Conservation (phyloP, 2,888 invertebrate species). For the Vanessa cardui region DNA sequence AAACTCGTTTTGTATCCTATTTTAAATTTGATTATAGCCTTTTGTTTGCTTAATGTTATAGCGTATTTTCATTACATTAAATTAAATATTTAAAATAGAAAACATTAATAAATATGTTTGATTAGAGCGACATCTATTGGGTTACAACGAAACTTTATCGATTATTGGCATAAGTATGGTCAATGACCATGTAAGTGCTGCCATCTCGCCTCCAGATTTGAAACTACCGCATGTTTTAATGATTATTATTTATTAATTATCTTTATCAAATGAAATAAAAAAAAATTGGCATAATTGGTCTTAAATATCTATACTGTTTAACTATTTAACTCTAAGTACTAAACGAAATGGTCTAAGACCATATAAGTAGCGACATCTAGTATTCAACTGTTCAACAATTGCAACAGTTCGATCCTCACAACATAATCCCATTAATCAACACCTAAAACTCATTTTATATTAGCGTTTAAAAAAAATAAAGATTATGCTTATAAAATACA, state of each 20-base stretch:
- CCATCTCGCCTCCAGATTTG: constrained; percentile 31
- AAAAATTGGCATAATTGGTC: neutral
- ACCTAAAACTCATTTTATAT: too few species aligned
- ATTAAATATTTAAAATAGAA: too few species aligned
- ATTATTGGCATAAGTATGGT: constrained; percentile 34
- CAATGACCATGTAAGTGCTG: constrained; percentile 38
- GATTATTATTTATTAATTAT: neutral
- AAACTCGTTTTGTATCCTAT: too few species aligned
- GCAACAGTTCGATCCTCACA: constrained; percentile 40
- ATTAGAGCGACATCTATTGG: constrained; percentile 37
- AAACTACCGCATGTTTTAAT: constrained; percentile 8
- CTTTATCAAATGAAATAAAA: neutral
- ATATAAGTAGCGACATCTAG: constrained; percentile 53
- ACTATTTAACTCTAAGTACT: neutral
- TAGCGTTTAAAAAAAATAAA: constrained; percentile 1
- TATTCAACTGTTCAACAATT: constrained; percentile 41
- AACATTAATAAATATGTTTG: neutral
- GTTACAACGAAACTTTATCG: constrained; percentile 14
- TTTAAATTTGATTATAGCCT: too few species aligned
- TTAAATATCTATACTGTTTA: neutral
- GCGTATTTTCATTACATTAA: too few species aligned
- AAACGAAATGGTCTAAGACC: constrained; percentile 45
- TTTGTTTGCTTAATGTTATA: too few species aligned
- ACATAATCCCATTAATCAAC: neutral
- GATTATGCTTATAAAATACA: constrained; percentile 45